Evolutionary conservation across 2,888 invertebrate species (phyloP), one percentile per base, ranked within the genome.

Genomic region (Perizoma affinitatum): DNA sequence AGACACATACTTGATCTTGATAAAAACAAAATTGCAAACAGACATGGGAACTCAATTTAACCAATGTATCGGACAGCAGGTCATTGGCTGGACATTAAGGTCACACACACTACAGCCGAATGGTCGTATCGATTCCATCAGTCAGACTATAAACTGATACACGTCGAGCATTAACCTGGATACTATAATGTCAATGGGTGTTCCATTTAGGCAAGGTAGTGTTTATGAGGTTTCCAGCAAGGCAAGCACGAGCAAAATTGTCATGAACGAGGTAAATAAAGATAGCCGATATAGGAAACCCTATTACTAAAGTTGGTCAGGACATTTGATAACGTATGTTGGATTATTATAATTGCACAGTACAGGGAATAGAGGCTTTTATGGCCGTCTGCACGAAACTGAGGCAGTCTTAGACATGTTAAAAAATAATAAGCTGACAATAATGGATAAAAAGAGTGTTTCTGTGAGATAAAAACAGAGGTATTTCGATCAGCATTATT

Each of bases 31-130:
- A 58, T 44, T 51, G 50, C 54, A n/a, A 58, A 10, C 57, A 51
- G 50, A 47, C 54, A 55, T 51, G 54, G 43, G 47, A 62, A 51
- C 44, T 57, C 50, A 53, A 49, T 50, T 46, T 11, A 48, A 54
- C 22, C 61, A 51, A 59, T 59, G 57, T 66, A 48, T 47, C 56
- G 46, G 56, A 43, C 51, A 55, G 61, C 11, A 22, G 67, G 63
- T 69, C 67, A 67, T 64, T 67, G 69, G 62, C 69, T 69, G 67
- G 54, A 48, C 56, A 49, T 44, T 60, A 65, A 69, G 67, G 67
- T 64, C 64, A 54, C 54, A 48, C 48, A 34, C 45, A 46, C 66
- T 42, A 54, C 58, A 58, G 53, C 57, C 43, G 55, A 63, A 60
- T 59, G 53, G 51, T 48, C 49, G 59, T 54, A 67, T 65, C 59